Base-by-base conservation (phyloP, 2,797 vertebrate genomes). In the Merluccius polli region DNA sequence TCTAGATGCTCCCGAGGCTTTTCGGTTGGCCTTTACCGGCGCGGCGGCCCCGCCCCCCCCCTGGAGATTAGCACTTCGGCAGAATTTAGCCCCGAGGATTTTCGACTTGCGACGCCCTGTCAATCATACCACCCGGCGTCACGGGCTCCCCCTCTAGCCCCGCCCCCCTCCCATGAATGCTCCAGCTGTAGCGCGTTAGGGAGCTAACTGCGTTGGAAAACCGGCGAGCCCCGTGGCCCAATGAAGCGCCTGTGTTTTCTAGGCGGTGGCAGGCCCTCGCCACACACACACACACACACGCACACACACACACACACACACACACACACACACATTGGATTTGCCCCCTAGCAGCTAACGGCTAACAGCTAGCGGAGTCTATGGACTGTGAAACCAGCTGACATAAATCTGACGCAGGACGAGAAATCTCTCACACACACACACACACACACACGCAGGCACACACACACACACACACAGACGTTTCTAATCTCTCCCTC, bases 51-150 rank as follows among this genome's bases (percentile, higher is more conserved):
- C 74, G 77, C 82, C 81, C 18, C 41, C 7, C 87, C 83, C 70
- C 0, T 27, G 59, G 84, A 87, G 87, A 88, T 89, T 87, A 89
- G 84, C 88, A 85, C 83, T 81, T 89, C 83, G 83, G 73, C 86
- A 21, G 79, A 84, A 77, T 78, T 76, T 65, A 52, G 52, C 76
- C 76, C 18, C 59, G 84, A 81, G 88, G 85, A 89, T 86, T 89
- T 88, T 87, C 89, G 86, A 85, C 24, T 30, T 2, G 87, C 86
- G 81, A 36, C 75, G 33, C 75, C 83, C 83, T 81, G 84, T 89
- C 88, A 82, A 78, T 88, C 86, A 84, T 73, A 59, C 63, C 0
- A 48, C 5, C 24, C 75, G 3, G 77, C 67, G 6, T 77, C 70
- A 4, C 77, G n/a, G 82, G 79, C 77, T 73, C 74, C 0, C 0